phyloP scores from a whole-genome alignment of 2,113 vertebrate species.

The Rhynchopsitta pachyrhyncha region DNA sequence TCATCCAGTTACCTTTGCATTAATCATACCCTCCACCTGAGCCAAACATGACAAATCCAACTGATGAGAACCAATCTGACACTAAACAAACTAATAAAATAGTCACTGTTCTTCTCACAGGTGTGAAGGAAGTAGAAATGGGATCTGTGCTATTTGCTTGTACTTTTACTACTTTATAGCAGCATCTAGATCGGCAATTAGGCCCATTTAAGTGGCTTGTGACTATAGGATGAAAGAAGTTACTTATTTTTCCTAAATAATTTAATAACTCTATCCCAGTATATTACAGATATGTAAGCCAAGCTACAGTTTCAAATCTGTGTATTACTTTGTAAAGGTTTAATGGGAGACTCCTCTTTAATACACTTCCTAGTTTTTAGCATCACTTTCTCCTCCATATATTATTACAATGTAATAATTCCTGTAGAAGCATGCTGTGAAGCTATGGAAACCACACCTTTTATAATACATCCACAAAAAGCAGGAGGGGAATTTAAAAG shows the following conservation, averaged over 20 bases:
- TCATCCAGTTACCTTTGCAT: not conserved
- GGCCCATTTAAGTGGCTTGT: not conserved
- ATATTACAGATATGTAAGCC: not conserved
- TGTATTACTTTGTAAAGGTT: not conserved
- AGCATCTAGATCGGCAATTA: not conserved
- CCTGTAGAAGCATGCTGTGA: not conserved
- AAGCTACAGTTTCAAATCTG: not conserved
- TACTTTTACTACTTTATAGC: not conserved
- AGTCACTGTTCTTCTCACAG: not conserved
- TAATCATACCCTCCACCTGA: not conserved
- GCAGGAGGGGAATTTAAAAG: not conserved
- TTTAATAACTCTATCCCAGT: not conserved
- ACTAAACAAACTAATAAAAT: not conserved
- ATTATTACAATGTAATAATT: not conserved
- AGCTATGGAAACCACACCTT: not conserved
- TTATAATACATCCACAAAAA: not conserved
- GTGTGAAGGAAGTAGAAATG: not conserved
- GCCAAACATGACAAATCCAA: not conserved
- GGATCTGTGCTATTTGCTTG: not conserved
- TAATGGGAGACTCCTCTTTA: not conserved
- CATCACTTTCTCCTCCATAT: not conserved
- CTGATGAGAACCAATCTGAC: not conserved
- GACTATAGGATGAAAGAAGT: not conserved
- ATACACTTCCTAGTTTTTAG: not conserved
- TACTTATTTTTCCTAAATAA: not conserved